Conservation (phyloP, 2,888 invertebrate species). For the Serrognathus titanus region DNA sequence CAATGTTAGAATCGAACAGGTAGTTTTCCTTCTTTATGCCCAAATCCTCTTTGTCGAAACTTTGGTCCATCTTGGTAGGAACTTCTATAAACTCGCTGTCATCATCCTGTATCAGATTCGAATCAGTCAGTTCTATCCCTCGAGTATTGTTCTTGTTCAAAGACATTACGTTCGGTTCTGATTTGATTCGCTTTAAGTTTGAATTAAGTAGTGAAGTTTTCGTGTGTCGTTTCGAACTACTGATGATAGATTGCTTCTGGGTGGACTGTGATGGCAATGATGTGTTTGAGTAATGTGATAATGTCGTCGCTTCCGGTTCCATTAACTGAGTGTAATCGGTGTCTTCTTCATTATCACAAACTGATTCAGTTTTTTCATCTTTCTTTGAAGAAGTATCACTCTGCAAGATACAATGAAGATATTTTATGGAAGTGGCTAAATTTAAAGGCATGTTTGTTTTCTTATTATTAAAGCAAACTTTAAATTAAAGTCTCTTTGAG, state of each 20-base stretch:
- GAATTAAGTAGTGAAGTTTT: slow-evolving; percentile 16
- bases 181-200: slow-evolving; percentile 17
- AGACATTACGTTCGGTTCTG: slow-evolving; percentile 12
- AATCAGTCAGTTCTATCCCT: background rate
- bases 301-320: slow-evolving; percentile 34
- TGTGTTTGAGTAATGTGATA: slow-evolving; percentile 20
- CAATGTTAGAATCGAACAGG: slow-evolving; percentile 10
- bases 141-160: background rate
- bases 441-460: too few relatives aligned
- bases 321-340: slow-evolving; percentile 39
- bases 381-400: slow-evolving; percentile 43
- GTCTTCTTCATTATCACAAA: slow-evolving; percentile 39
- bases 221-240: slow-evolving; percentile 17
- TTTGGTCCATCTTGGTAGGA: slow-evolving; percentile 23
- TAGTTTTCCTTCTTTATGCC: slow-evolving; percentile 20
- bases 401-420: slow-evolving; percentile 29
- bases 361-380: slow-evolving; percentile 40
- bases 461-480: too few relatives aligned
- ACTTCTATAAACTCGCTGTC: slow-evolving; percentile 25
- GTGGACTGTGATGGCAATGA: slow-evolving; percentile 16
- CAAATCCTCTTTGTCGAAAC: slow-evolving; percentile 28
- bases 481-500: too few relatives aligned
- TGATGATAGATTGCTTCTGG: slow-evolving; percentile 11
- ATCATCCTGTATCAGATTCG: slow-evolving; percentile 23
- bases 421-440: background rate